These are phyloP conservation scores for Patiria pectinifera DNA, from an alignment of 53 echinoderm and acorn worm genomes.

Conservation along the genomic window DNA sequence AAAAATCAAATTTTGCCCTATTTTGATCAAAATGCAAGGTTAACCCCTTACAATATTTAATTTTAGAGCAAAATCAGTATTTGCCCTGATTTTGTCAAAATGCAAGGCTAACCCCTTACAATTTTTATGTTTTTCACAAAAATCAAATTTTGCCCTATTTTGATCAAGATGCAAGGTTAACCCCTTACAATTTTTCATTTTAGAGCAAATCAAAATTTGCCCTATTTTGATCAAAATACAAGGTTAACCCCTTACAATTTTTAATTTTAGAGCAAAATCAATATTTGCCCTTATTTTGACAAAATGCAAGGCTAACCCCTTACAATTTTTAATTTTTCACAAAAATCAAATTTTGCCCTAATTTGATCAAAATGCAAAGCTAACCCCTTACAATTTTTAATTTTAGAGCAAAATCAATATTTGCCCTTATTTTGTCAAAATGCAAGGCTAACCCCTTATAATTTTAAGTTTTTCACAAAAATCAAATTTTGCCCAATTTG, in stretches of 20 bases:
- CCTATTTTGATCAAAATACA: not conserved
- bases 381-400: no score
- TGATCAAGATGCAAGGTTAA: not conserved
- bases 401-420: no score
- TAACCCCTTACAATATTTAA: not conserved
- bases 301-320: slow-evolving; percentile 11
- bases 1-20: no score
- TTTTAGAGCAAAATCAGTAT: no score
- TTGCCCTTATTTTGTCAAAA: no score
- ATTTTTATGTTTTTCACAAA: no score
- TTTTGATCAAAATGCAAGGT: not conserved
- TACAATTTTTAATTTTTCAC: not conserved
- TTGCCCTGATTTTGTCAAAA: no score
- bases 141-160: not conserved
- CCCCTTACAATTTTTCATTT: not conserved
- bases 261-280: not conserved
- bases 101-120: no score
- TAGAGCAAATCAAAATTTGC: not conserved
- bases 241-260: not conserved
- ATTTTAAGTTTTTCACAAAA: no score
- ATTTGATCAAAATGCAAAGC: no score
- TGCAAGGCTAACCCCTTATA: no score
- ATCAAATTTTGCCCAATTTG: no score
- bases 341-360: not conserved
- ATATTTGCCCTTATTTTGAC: not conserved